Evolutionary conservation across 23 tunicate species (phyloP), one percentile per base, ranked within the genome.

Genomic region (Phallusia fumigata): DNA sequence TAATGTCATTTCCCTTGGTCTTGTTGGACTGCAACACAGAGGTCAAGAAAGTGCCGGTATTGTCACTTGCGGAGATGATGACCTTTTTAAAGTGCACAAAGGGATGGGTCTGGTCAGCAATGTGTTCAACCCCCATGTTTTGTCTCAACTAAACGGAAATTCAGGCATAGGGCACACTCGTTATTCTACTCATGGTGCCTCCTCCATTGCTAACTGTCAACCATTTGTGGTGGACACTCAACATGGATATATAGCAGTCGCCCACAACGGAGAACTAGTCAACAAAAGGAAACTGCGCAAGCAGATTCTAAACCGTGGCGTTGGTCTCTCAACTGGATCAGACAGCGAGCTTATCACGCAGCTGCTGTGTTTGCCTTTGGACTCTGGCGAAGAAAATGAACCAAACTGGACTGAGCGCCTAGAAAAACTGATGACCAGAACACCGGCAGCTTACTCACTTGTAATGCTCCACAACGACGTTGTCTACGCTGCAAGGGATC

Each of bases 41-140:
- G 97, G 97, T 0, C 97, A 92, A 75, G 97, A 92, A 84, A 86
- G 97, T 65, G 81, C 92, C 36, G 97, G 97, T 15, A 92, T 92
- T 64, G 97, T 87, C 6, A 85, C 83, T 6, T 52, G 83, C 28
- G 76, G 53, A 18, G 89, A 28, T 22, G 73, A 36, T 34, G 80
- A 81, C 32, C 64, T n/a, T 10, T 79, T 88, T 19, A 72, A 75
- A 8, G 65, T 64, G 15, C 91, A 92, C 58, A 84, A 89, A 81
- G 97, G 97, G 0, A 92, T 92, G 97, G 97, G 97, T 31, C 64
- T 92, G 35, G 97, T 92, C 6, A 81, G 84, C 33, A 33, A 77
- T 24, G 88, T 88, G 30, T 92, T 79, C 53, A 84, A 73, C 53
- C 32, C 91, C 30, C 76, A 87, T 32, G 53, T 77, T 52, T 65